Percentiles rank a stretch among this genome's conserved stretches.
Conservation (phyloP, 2,888 invertebrate genomes). For the Acrobasis consociella region DNA sequence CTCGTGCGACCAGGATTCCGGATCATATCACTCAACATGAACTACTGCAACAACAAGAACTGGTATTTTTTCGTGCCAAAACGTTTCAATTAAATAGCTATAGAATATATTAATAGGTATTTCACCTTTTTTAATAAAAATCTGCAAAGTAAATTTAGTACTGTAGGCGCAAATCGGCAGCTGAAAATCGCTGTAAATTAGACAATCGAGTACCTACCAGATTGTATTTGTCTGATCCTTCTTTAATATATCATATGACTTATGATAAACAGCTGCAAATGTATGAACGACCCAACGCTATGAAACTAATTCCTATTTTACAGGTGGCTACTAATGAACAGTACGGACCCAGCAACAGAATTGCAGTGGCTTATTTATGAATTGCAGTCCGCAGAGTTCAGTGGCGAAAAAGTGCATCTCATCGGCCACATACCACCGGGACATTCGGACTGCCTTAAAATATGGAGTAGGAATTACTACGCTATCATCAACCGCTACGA, state of each 20-base stretch:
- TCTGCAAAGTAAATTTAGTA: no score
- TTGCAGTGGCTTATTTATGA: conserved; percentile 97
- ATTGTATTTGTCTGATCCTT: no score
- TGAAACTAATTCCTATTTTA: conserved; percentile 32
- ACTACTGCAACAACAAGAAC: conserved; percentile 97
- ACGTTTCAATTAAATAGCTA: neutral
- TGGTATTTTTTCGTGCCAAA: conserved; percentile 85
- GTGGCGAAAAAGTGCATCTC: conserved; percentile 97
- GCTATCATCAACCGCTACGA: conserved; percentile 94
- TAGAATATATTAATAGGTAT: neutral
- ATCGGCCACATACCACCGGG: conserved; percentile 98
- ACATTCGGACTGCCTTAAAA: conserved; percentile 95
- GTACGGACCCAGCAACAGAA: conserved; percentile 97
- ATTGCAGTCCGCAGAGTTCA: conserved; percentile 96
- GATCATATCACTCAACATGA: conserved; percentile 97
- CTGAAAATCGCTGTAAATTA: no score
- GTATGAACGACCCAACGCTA: neutral
- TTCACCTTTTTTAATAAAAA: no score
- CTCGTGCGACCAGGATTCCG: conserved; percentile 94
- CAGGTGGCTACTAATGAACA: conserved; percentile 95
- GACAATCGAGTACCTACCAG: no score
- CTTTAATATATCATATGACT: neutral
- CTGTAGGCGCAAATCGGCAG: no score
- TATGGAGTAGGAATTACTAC: conserved; percentile 98
- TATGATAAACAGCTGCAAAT: neutral